Evolutionary conservation across 1,140 invertebrate genomes (phyloP).

Genomic region (Drosophila ercepeae): DNA sequence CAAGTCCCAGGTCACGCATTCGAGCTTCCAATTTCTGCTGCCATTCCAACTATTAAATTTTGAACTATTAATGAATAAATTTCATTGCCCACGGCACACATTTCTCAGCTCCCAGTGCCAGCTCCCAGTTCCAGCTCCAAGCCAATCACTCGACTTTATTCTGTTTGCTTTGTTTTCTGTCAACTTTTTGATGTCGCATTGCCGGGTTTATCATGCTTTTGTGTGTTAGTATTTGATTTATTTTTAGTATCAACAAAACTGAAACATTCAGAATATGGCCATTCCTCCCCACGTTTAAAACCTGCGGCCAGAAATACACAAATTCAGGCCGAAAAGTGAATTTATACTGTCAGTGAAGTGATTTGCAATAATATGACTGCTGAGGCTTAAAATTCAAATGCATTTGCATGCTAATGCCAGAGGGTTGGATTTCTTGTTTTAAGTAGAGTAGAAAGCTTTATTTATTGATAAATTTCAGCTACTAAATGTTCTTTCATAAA

Average conservation of each 20-base stretch:
- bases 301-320: neutral
- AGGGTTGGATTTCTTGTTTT: neutral
- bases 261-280: conserved; percentile 51
- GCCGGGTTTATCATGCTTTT: conserved; percentile 42
- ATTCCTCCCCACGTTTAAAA: conserved; percentile 14
- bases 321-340: neutral
- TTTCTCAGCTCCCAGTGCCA: neutral
- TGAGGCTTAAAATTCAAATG: conserved; percentile 24
- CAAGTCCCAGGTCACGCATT: conserved; percentile 11
- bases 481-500: neutral
- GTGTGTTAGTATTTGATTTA: conserved; percentile 58
- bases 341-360: conserved; percentile 25
- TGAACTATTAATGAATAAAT: conserved; percentile 38
- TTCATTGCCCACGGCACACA: conserved; percentile 12
- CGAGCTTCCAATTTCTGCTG: neutral
- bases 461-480: neutral
- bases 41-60: conserved; percentile 24
- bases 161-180: conserved; percentile 12
- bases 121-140: no score
- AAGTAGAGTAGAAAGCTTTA: conserved; percentile 3
- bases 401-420: neutral
- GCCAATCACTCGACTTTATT: neutral
- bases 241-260: conserved; percentile 61
- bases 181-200: conserved; percentile 37
- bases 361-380: conserved; percentile 18